A percentile compares a stretch with the other conserved stretches of the same genome.
Conservation (phyloP, 2,113 vertebrate genomes). For the Dissostichus mawsoni region DNA sequence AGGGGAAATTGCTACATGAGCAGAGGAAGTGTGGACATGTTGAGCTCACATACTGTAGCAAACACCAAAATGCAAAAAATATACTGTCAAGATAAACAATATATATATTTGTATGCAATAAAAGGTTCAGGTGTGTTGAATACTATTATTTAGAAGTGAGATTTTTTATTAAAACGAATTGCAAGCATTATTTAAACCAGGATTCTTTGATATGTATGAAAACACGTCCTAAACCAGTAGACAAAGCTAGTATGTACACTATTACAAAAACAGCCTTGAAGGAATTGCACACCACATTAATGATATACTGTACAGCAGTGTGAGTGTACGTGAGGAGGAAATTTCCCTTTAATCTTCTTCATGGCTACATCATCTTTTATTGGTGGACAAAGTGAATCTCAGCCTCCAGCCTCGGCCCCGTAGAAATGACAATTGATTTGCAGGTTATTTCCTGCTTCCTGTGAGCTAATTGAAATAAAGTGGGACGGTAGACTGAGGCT, state of each 20-base stretch:
- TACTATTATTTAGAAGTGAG: no score
- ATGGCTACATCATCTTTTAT: conserved; percentile 74
- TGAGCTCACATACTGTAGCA: neutral
- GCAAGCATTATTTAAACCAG: neutral
- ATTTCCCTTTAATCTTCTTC: conserved; percentile 74
- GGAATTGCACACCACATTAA: conserved; percentile 41
- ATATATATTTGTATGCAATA: no score
- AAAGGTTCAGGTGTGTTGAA: no score
- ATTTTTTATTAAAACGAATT: neutral
- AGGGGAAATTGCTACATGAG: neutral
- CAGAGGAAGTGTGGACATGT: neutral
- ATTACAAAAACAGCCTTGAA: conserved; percentile 44
- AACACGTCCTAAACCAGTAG: neutral
- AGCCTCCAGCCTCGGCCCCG: conserved; percentile 48
- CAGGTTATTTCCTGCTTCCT: conserved; percentile 84
- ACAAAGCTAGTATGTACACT: neutral
- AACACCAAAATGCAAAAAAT: no score
- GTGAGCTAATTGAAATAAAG: conserved; percentile 84
- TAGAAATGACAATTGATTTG: conserved; percentile 82
- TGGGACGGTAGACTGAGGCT: conserved; percentile 66
- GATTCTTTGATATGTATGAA: neutral
- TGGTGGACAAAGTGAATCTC: conserved; percentile 73
- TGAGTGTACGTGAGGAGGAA: conserved; percentile 36
- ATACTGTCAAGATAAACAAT: no score
- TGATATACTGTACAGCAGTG: conserved; percentile 47